Conservation (phyloP, 2,888 invertebrate species). For the Scaptomyza reducta region DNA sequence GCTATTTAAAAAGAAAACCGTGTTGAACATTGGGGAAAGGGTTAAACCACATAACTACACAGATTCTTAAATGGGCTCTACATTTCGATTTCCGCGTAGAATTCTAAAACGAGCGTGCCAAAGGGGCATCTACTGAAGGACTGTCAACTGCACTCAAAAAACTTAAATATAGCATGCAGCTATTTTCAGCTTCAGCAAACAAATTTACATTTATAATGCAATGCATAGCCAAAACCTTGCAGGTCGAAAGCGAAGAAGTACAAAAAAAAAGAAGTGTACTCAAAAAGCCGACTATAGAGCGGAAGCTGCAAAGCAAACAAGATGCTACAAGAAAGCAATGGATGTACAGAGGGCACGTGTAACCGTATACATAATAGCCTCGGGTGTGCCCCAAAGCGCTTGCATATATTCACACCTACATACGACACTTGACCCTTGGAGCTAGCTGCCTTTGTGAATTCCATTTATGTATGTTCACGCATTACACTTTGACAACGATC, state of each 20-base stretch:
- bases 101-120: too few species aligned
- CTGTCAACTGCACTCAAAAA: slow-evolving; percentile 33
- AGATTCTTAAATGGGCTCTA: neutral
- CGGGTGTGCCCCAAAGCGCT: slow-evolving; percentile 38
- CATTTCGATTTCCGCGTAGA: slow-evolving; percentile 1
- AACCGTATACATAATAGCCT: slow-evolving; percentile 21
- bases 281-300: slow-evolving; percentile 14
- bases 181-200: slow-evolving; percentile 57
- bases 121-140: neutral
- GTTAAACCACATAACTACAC: slow-evolving; percentile 1
- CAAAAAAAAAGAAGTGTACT: slow-evolving; percentile 1
- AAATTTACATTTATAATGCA: slow-evolving; percentile 67
- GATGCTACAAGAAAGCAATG: neutral
- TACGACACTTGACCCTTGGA: slow-evolving; percentile 23
- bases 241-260: slow-evolving; percentile 3
- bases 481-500: slow-evolving; percentile 5
- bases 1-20: slow-evolving; percentile 1
- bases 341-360: neutral
- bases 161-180: slow-evolving; percentile 51
- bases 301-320: slow-evolving; percentile 19
- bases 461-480: slow-evolving; percentile 31
- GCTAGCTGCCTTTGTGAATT: slow-evolving; percentile 14
- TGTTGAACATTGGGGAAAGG: neutral
- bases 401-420: slow-evolving; percentile 26
- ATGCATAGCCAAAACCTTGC: slow-evolving; percentile 38